Evolutionary conservation across 2,888 invertebrate genomes (phyloP).

Genomic region (Hedya salicella): DNA sequence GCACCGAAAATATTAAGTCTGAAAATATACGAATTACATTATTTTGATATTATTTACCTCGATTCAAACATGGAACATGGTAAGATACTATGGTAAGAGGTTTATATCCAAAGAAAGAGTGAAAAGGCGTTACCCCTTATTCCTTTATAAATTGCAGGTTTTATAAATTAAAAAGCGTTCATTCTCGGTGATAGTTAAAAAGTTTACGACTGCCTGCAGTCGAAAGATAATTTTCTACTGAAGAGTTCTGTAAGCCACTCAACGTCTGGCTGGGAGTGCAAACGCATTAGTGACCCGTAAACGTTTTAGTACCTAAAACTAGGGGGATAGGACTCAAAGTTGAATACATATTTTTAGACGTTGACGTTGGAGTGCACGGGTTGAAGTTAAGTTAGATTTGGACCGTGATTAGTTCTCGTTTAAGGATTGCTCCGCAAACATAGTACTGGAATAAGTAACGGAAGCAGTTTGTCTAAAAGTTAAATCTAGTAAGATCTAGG

Average conservation of each 20-base stretch:
- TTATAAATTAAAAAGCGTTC: background rate
- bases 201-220: slow-evolving; percentile 32
- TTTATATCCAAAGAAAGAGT: no score
- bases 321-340: slow-evolving; percentile 1
- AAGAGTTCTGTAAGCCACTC: slow-evolving; percentile 25
- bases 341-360: background rate
- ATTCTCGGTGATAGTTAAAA: slow-evolving; percentile 11
- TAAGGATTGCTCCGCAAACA: slow-evolving; percentile 19
- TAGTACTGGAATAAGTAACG: background rate
- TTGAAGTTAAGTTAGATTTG: slow-evolving; percentile 31
- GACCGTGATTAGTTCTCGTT: slow-evolving; percentile 30
- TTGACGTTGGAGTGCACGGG: background rate
- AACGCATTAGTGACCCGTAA: background rate
- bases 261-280: background rate
- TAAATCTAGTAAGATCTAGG: slow-evolving; percentile 3
- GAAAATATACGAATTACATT: no score
- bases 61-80: no score
- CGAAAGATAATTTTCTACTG: slow-evolving; percentile 34
- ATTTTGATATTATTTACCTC: no score
- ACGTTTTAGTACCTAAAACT: background rate
- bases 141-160: background rate
- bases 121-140: no score
- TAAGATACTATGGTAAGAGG: no score
- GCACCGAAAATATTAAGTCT: no score
- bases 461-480: background rate